phyloP scores from a whole-genome alignment of 2,888 invertebrate species.

The Folsomia candida region DNA sequence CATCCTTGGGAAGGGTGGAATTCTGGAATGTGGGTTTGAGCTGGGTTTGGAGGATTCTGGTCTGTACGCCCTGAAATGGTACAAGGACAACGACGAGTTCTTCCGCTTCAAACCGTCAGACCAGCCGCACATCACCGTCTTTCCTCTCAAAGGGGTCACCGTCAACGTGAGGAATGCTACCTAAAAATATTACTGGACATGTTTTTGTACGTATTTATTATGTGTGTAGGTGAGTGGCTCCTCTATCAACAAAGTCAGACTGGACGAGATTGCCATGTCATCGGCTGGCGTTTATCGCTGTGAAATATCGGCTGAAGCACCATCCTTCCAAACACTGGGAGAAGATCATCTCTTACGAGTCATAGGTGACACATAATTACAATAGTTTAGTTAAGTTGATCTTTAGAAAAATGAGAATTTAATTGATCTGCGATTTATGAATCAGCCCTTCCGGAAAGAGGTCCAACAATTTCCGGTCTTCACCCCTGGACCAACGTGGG shows the following conservation, averaged over 20 bases:
- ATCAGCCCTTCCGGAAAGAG: slow-evolving; percentile 43
- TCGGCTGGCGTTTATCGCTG: slow-evolving; percentile 49
- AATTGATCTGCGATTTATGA: too few relatives aligned
- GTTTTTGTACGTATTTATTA: not conserved
- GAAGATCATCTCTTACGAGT: slow-evolving; percentile 41
- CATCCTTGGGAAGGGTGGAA: slow-evolving; percentile 38
- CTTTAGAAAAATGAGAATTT: too few relatives aligned
- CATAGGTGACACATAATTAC: too few relatives aligned
- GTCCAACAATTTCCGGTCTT: slow-evolving; percentile 41
- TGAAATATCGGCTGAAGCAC: slow-evolving; percentile 50
- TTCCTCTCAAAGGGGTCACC: slow-evolving; percentile 42
- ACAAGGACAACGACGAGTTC: slow-evolving; percentile 49
- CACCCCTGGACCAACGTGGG: slow-evolving; percentile 50
- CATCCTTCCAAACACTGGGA: slow-evolving; percentile 42
- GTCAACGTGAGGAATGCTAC: slow-evolving; percentile 50
- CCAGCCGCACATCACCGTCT: slow-evolving; percentile 42
- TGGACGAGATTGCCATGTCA: slow-evolving; percentile 37
- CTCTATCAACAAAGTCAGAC: slow-evolving; percentile 35
- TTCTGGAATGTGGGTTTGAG: slow-evolving; percentile 44
- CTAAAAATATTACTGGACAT: too few relatives aligned
- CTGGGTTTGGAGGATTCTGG: slow-evolving; percentile 26
- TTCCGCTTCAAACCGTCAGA: slow-evolving; percentile 47
- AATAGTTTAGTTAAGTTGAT: too few relatives aligned
- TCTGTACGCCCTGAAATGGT: slow-evolving; percentile 50
- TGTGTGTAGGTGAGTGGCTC: slow-evolving; percentile 39